These are phyloP conservation scores for Chaenocephalus aceratus DNA, from an alignment of 2,113 vertebrate species.

Conservation along the genomic window DNA sequence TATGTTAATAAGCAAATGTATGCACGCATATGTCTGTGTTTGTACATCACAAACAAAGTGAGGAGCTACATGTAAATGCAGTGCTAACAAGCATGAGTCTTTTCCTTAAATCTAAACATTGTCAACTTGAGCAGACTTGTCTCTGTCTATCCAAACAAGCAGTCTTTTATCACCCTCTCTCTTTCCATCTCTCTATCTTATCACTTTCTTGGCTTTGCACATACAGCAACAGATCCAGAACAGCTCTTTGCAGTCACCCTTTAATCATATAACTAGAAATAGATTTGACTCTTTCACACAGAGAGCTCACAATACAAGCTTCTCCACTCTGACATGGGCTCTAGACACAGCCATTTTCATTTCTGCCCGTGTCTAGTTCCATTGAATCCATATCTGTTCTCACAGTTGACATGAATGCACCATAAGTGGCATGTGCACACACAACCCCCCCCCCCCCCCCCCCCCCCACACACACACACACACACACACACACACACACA, in stretches of 20 bases:
- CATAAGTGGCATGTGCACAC: constrained; percentile 18
- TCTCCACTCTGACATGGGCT: constrained; percentile 65
- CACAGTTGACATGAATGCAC: constrained; percentile 45
- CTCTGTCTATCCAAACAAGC: background rate
- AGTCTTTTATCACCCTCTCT: background rate
- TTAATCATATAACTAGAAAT: constrained; percentile 77
- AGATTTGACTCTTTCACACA: constrained; percentile 68
- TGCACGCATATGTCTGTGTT: no score
- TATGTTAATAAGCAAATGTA: background rate
- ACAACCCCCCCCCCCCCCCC: background rate
- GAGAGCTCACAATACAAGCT: constrained; percentile 52
- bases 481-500: constrained; percentile 9
- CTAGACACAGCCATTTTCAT: constrained; percentile 69
- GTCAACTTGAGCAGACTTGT: constrained; percentile 9
- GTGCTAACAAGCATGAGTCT: no score
- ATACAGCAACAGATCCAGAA: constrained; percentile 53
- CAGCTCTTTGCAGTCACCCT: constrained; percentile 62
- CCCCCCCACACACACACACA: background rate
- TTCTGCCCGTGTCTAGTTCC: constrained; percentile 57
- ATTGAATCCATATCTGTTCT: constrained; percentile 65
- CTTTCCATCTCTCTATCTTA: background rate
- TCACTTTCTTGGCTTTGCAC: constrained; percentile 33
- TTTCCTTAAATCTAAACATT: no score
- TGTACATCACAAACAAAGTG: background rate
- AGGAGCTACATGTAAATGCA: no score